phyloP scores from a whole-genome alignment of 2,888 invertebrate species.

The Sericinus montela region DNA sequence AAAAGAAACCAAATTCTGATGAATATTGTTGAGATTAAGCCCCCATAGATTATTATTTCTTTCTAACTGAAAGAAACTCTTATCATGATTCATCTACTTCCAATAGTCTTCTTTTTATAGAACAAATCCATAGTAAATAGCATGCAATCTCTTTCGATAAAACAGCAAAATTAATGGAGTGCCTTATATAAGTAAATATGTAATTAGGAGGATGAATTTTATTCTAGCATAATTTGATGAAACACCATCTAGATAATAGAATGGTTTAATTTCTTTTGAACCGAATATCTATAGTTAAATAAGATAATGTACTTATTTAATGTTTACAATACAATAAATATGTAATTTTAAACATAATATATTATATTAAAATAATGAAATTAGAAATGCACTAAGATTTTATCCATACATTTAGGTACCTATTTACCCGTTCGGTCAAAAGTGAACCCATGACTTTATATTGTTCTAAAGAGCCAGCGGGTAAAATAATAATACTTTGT shows the following conservation, averaged over 20 bases:
- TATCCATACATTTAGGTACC: constrained; percentile 30
- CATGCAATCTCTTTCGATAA: constrained; percentile 63
- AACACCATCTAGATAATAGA: constrained; percentile 76
- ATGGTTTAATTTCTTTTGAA: constrained; percentile 64
- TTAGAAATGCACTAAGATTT: constrained; percentile 30
- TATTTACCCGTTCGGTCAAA: constrained; percentile 8
- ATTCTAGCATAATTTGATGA: constrained; percentile 77
- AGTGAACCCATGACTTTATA: too few species aligned
- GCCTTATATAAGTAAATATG: constrained; percentile 76
- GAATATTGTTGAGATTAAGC: too few species aligned
- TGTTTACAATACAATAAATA: constrained; percentile 33
- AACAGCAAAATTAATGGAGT: constrained; percentile 77
- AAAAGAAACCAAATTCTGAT: too few species aligned
- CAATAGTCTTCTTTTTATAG: constrained; percentile 69
- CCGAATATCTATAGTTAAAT: constrained; percentile 61
- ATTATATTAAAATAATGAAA: constrained; percentile 24
- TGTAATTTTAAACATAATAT: constrained; percentile 25
- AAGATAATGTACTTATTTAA: constrained; percentile 52
- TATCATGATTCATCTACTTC: constrained; percentile 49
- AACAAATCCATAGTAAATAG: constrained; percentile 43
- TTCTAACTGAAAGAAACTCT: constrained; percentile 1
- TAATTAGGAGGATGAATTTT: constrained; percentile 76
- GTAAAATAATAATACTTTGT: constrained; percentile 32
- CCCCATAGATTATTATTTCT: too few species aligned
- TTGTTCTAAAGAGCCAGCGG: too few species aligned